These are phyloP conservation scores for Platalea minor DNA, from an alignment of 2,797 vertebrate genomes.

Conservation along the genomic window DNA sequence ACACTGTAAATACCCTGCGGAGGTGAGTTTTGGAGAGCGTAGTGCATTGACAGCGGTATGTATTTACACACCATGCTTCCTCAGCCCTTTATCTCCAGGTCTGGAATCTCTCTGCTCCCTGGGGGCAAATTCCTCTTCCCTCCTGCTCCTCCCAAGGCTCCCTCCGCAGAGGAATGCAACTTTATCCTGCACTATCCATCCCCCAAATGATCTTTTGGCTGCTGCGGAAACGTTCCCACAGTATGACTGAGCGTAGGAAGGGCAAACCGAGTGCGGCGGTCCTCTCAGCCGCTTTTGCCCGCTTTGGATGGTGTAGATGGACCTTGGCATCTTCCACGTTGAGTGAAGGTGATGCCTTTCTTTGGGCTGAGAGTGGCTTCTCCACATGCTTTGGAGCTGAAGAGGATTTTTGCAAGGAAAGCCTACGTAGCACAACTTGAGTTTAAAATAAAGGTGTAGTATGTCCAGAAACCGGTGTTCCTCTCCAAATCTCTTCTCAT, in stretches of 20 bases:
- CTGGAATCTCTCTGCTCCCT: background rate
- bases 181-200: background rate
- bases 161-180: background rate
- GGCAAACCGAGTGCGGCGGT: background rate
- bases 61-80: background rate
- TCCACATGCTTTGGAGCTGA: background rate
- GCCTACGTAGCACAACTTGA: background rate
- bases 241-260: background rate
- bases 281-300: background rate
- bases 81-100: background rate
- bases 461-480: background rate
- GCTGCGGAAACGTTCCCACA: background rate
- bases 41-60: background rate
- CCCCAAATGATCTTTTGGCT: background rate
- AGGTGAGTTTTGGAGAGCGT: background rate
- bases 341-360: background rate
- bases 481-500: background rate
- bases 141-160: background rate
- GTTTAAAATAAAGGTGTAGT: background rate
- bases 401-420: background rate
- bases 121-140: background rate
- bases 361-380: background rate
- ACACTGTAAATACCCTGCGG: background rate
- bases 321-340: background rate
- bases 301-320: background rate